Evolutionary conservation across 2,113 vertebrate genomes (phyloP), one percentile per base, ranked within the genome.

Genomic region (Bos indicus): DNA sequence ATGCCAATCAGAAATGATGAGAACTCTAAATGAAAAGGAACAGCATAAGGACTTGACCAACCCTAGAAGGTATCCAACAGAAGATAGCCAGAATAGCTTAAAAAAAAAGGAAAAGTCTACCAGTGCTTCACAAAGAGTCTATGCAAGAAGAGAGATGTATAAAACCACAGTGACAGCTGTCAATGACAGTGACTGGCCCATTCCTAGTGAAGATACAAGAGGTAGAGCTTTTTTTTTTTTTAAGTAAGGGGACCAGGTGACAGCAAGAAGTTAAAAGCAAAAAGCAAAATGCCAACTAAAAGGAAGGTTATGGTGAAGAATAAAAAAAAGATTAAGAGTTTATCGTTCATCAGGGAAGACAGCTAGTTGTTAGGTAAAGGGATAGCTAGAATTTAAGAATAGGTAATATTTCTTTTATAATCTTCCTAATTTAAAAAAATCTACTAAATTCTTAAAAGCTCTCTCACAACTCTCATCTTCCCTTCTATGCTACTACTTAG

Each of bases 111-210:
- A 60, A 81, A 85, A 95, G 78, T 88, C 87, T 97, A 87, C 40
- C 64, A 88, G 26, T 97, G 26, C 2, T 48, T 81, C 54, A 84
- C 13, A 94, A 91, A 96, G 26, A 97, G 48, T 83, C n/a, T 83
- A 85, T 10, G 0, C n/a, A 93, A 90, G 46, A 92, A 96, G 15
- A 91, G 16, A 97, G 19, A 94, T n/a, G 19, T 25, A 64, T 93
- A 92, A 97, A 92, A 91, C 64, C 64, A 94, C 46, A 91, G 83
- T 92, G n/a, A 94, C 90, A 90, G 54, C 26, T 91, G 48, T 96
- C 40, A 89, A 43, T 91, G 62, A 91, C 56, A 51, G 91, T 71
- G 43, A 43, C 0, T 94, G 60, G 36, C 21, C 67, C 36, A 94
- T 89, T 96, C 36, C 80, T 87, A 95, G 74, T n/a, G 4, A 92